Percentiles rank a stretch among this genome's conserved stretches.
Evolutionary conservation across 1,140 invertebrate genomes (phyloP).

Genomic region (Drosophila ambigua): DNA sequence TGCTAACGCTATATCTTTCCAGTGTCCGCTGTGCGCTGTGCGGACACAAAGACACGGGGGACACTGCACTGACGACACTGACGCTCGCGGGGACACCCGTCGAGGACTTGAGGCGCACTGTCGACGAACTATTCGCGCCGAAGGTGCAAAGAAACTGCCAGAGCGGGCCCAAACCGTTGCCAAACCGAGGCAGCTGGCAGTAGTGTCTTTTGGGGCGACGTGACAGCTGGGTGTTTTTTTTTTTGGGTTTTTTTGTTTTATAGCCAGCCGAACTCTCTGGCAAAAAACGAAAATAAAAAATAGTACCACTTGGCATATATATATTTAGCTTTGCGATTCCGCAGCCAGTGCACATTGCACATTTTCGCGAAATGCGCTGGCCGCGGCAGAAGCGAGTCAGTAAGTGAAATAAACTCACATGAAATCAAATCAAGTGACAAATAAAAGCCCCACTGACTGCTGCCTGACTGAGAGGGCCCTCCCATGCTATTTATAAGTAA

Average conservation of each 20-base stretch:
- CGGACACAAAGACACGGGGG: background rate
- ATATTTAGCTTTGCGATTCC: constrained; percentile 26
- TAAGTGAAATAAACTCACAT: too few species aligned
- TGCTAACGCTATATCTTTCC: background rate
- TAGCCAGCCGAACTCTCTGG: constrained; percentile 3
- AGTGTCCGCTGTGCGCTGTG: constrained; percentile 13
- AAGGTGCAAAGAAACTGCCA: constrained; percentile 60
- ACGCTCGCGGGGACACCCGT: constrained; percentile 34
- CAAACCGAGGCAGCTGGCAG: constrained; percentile 16
- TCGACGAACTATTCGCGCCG: constrained; percentile 23
- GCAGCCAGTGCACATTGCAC: constrained; percentile 62
- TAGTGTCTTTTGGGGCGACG: too few species aligned
- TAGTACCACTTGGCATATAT: constrained; percentile 55
- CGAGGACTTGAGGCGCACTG: constrained; percentile 38
- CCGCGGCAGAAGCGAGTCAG: constrained; percentile 33
- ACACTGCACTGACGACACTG: constrained; percentile 48
- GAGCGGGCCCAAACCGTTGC: constrained; percentile 37
- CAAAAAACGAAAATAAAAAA: constrained; percentile 23
- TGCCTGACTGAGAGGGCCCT: too few species aligned
- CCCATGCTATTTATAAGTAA: background rate
- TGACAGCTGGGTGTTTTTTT: constrained; percentile 71
- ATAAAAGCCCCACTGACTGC: too few species aligned
- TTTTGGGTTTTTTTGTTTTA: too few species aligned
- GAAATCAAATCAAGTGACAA: too few species aligned
- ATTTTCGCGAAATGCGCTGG: constrained; percentile 69